A percentile compares a stretch with the other conserved stretches of the same genome.
Conservation (phyloP, 2,797 vertebrate species). For the Macroramphosus scolopax region DNA sequence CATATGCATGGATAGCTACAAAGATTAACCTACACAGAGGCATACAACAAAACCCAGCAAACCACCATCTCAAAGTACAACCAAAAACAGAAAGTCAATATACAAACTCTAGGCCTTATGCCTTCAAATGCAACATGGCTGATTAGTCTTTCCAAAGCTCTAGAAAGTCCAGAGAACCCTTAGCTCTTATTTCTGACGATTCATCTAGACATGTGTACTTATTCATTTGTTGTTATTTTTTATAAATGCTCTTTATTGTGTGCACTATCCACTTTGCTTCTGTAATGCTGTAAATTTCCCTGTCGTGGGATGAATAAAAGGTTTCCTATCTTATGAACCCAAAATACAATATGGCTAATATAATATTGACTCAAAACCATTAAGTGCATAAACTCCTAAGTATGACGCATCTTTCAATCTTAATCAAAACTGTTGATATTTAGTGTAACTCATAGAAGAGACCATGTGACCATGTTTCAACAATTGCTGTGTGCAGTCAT, state of each 20-base stretch:
- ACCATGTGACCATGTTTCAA: neutral
- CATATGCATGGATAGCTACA: too few relatives aligned
- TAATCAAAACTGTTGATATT: conserved; percentile 1
- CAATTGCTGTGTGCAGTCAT: conserved; percentile 32
- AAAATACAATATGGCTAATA: conserved; percentile 3
- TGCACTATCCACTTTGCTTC: too few relatives aligned
- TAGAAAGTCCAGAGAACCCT: conserved; percentile 10
- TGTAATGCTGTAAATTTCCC: too few relatives aligned
- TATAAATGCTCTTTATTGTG: too few relatives aligned
- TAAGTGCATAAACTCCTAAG: neutral
- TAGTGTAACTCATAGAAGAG: too few relatives aligned
- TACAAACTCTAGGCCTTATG: neutral
- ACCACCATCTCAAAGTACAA: conserved; percentile 40
- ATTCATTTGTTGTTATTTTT: too few relatives aligned
- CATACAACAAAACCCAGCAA: conserved; percentile 3
- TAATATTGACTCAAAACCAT: neutral
- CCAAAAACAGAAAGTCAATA: conserved; percentile 7
- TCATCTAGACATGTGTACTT: too few relatives aligned
- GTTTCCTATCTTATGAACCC: too few relatives aligned
- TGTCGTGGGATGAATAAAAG: too few relatives aligned
- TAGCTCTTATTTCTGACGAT: too few relatives aligned
- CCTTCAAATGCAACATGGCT: conserved; percentile 14
- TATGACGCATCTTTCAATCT: neutral
- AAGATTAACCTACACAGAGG: too few relatives aligned
- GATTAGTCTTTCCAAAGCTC: conserved; percentile 1